Evolutionary conservation across 2,113 vertebrate species (phyloP).

Genomic region (Brachyistius frenatus): DNA sequence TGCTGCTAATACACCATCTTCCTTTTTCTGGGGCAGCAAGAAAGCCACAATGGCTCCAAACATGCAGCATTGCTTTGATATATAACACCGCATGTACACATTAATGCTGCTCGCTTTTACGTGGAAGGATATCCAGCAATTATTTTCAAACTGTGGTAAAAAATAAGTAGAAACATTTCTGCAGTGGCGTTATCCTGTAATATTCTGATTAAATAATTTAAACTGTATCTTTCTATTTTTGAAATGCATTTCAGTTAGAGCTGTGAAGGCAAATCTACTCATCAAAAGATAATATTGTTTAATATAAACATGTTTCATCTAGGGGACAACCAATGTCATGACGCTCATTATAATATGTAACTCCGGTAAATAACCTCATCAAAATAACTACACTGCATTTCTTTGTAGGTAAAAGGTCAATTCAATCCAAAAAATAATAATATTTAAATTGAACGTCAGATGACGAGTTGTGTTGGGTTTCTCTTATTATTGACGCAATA

Average conservation of each 20-base stretch:
- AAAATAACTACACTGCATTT: not conserved
- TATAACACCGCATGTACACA: not conserved
- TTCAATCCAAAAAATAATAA: not conserved
- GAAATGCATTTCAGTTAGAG: not conserved
- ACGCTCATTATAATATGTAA: not conserved
- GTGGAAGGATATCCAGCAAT: not conserved
- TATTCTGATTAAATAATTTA: slow-evolving; percentile 26
- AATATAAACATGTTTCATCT: slow-evolving; percentile 2
- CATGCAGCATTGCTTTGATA: not conserved
- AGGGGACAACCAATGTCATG: slow-evolving; percentile 41
- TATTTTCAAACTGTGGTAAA: slow-evolving; percentile 1
- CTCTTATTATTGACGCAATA: slow-evolving; percentile 46
- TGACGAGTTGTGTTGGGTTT: not conserved
- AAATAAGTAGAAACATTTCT: not conserved
- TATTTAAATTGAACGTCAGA: not conserved
- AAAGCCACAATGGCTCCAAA: not conserved
- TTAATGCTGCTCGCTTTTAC: not conserved
- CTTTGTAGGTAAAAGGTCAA: not conserved
- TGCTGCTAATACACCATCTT: slow-evolving; percentile 24
- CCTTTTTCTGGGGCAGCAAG: not conserved
- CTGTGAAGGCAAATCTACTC: not conserved
- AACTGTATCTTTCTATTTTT: not conserved
- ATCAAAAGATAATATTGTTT: slow-evolving; percentile 10
- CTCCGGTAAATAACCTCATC: not conserved
- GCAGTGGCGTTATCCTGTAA: not conserved